A percentile compares a stretch with the other conserved stretches of the same genome.
Conservation (phyloP, 2,113 vertebrate genomes). For the Ageneiosus marmoratus region DNA sequence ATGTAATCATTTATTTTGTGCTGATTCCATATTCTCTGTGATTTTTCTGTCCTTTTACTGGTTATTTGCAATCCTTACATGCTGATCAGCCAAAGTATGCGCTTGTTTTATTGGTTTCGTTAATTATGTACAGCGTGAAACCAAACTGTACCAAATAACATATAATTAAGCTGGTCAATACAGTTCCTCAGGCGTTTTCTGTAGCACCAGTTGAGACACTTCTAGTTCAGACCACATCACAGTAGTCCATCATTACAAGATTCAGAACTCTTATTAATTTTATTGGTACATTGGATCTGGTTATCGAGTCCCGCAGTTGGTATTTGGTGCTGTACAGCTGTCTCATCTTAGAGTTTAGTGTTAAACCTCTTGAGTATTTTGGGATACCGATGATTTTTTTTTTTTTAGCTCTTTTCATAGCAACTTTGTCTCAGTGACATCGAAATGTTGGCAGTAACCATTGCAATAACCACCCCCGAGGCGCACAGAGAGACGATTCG, state of each 20-base stretch:
- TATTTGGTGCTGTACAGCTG: neutral
- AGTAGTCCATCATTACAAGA: conserved; percentile 4
- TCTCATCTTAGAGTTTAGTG: neutral
- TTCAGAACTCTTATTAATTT: neutral
- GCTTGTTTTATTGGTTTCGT: neutral
- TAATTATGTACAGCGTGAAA: neutral
- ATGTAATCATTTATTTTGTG: no score
- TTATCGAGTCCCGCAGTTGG: neutral
- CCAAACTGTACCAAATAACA: neutral
- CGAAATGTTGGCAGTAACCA: conserved; percentile 23
- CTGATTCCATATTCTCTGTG: no score
- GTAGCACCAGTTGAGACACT: neutral
- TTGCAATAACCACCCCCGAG: conserved; percentile 18
- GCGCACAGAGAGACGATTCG: neutral
- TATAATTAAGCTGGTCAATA: neutral
- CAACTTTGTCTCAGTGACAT: neutral
- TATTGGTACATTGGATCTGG: neutral
- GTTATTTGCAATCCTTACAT: no score
- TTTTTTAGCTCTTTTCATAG: conserved; percentile 7
- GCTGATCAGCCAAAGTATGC: neutral
- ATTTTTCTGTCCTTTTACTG: no score
- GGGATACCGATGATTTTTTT: neutral
- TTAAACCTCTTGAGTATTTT: neutral
- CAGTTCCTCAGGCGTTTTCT: neutral
- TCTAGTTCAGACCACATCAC: neutral